These are phyloP conservation scores for Euthynnus affinis DNA, from an alignment of 2,797 vertebrate genomes.

Conservation along the genomic window DNA sequence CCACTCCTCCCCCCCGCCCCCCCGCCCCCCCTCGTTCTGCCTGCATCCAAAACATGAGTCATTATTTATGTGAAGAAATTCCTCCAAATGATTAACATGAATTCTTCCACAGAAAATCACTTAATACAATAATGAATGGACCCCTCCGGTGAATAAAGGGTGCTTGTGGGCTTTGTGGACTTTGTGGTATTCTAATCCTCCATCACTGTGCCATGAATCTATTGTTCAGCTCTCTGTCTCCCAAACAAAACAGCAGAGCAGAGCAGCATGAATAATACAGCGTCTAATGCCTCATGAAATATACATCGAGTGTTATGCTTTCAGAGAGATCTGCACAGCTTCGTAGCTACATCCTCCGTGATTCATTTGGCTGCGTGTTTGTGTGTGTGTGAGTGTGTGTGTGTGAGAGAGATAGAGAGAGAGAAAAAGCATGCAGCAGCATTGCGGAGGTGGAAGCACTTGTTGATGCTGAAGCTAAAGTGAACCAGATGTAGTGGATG, in stretches of 20 bases:
- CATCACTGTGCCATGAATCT: constrained; percentile 56
- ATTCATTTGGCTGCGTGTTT: constrained; percentile 58
- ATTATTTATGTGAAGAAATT: constrained; percentile 58
- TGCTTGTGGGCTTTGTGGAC: constrained; percentile 56
- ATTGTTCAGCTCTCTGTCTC: constrained; percentile 68
- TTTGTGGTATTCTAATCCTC: constrained; percentile 62
- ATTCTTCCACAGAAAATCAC: constrained; percentile 73
- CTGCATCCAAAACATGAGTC: constrained; percentile 52
- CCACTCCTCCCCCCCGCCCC: not conserved
- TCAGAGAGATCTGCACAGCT: constrained; percentile 55
- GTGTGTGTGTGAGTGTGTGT: constrained; percentile 30
- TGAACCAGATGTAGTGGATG: constrained; percentile 86
- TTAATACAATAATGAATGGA: constrained; percentile 71
- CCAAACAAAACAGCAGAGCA: constrained; percentile 67
- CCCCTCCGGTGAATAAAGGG: constrained; percentile 54
- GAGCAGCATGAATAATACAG: constrained; percentile 73
- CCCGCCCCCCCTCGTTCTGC: not conserved
- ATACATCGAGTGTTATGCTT: constrained; percentile 68
- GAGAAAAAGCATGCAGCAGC: constrained; percentile 30
- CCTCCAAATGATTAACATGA: constrained; percentile 69
- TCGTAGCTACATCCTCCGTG: constrained; percentile 53
- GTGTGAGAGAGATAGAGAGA: constrained; percentile 10
- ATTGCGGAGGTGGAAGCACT: constrained; percentile 75
- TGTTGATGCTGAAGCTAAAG: constrained; percentile 84
- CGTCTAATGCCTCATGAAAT: constrained; percentile 81